Percentiles rank a stretch among this genome's conserved stretches.
These are phyloP conservation scores for Melangyna quadrimaculata DNA, from an alignment of 2,888 invertebrate genomes.

Conservation along the genomic window DNA sequence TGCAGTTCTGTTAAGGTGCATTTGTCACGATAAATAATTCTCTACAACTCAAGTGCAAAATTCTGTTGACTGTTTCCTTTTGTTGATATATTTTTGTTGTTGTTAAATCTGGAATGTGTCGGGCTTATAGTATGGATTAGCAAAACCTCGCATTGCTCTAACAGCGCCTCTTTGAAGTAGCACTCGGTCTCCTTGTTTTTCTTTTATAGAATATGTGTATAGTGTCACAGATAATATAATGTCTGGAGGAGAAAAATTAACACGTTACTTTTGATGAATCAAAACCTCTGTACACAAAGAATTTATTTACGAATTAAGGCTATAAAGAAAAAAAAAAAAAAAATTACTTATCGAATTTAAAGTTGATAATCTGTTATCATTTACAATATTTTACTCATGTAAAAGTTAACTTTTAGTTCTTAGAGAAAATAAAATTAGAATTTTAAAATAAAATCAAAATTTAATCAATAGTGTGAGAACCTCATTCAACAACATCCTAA, in stretches of 20 bases:
- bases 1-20: conserved; percentile 1
- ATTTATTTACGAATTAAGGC: not conserved
- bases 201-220: not conserved
- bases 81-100: conserved; percentile 32
- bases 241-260: not conserved
- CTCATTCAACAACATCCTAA: too few species aligned
- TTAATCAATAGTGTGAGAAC: too few species aligned
- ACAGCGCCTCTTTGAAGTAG: not conserved
- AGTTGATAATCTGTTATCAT: too few species aligned
- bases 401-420: too few species aligned
- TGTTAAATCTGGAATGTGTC: conserved; percentile 51
- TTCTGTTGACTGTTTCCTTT: conserved; percentile 59
- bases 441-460: too few species aligned
- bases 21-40: conserved; percentile 68
- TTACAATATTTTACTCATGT: too few species aligned
- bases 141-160: not conserved
- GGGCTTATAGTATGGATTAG: not conserved
- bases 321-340: too few species aligned
- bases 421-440: too few species aligned
- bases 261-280: not conserved
- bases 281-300: not conserved
- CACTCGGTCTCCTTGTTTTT: not conserved
- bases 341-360: too few species aligned
- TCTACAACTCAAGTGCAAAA: conserved; percentile 63
- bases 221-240: not conserved